Evolutionary conservation across 2,888 invertebrate species (phyloP).

Genomic region (Lathronympha strigana): DNA sequence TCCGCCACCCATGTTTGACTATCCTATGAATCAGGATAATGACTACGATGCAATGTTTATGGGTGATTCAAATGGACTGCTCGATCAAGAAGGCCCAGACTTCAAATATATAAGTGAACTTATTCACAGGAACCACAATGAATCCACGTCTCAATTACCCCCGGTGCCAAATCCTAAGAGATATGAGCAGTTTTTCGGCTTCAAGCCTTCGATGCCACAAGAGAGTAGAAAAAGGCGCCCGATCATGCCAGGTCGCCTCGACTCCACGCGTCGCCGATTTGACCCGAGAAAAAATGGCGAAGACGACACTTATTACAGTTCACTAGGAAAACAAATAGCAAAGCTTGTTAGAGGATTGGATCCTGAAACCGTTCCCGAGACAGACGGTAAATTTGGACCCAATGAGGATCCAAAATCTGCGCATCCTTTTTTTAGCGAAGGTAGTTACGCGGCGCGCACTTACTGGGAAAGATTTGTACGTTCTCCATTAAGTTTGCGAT

Average conservation of each 20-base stretch:
- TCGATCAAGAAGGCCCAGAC: constrained; percentile 47
- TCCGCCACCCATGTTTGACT: constrained; percentile 11
- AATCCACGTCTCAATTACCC: constrained; percentile 49
- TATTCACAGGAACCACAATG: constrained; percentile 66
- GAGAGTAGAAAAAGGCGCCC: background rate
- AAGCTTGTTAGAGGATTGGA: constrained; percentile 66
- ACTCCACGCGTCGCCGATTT: constrained; percentile 35
- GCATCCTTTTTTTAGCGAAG: constrained; percentile 58
- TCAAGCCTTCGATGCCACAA: background rate
- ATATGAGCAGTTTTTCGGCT: background rate
- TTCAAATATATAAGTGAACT: constrained; percentile 74
- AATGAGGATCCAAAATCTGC: constrained; percentile 44
- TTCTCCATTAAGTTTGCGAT: constrained; percentile 59
- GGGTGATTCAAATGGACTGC: constrained; percentile 34
- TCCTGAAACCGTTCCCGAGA: constrained; percentile 53
- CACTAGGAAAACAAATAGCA: constrained; percentile 74
- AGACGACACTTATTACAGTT: constrained; percentile 66
- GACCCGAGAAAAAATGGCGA: constrained; percentile 45
- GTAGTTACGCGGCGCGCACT: constrained; percentile 59
- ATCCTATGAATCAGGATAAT: background rate
- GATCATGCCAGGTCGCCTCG: constrained; percentile 26
- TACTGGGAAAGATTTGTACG: constrained; percentile 75
- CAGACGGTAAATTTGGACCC: constrained; percentile 58
- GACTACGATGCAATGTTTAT: constrained; percentile 16
- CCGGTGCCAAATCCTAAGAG: constrained; percentile 46